Conservation (phyloP, 2,113 vertebrate species). For the Mastomys natalensis region DNA sequence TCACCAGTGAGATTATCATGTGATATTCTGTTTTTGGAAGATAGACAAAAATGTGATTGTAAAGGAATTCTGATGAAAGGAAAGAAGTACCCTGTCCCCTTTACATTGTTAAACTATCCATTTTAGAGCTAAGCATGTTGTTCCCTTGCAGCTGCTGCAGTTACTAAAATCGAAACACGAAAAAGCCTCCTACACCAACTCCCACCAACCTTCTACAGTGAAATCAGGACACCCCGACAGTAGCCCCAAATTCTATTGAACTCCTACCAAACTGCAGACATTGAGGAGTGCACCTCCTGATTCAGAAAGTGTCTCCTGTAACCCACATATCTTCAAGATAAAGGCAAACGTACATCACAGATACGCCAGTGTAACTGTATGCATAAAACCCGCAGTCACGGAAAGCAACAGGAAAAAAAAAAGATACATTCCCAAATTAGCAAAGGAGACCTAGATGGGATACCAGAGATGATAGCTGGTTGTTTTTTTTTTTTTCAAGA, state of each 20-base stretch:
- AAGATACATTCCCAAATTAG: background rate
- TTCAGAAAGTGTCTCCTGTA: constrained; percentile 53
- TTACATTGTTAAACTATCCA: constrained; percentile 42
- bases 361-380: background rate
- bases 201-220: constrained; percentile 50
- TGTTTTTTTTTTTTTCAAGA: background rate
- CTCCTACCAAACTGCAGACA: constrained; percentile 43
- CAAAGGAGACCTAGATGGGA: background rate
- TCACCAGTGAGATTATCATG: background rate
- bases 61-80: constrained; percentile 25
- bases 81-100: background rate
- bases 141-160: constrained; percentile 48
- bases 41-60: background rate
- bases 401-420: background rate
- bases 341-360: constrained; percentile 44
- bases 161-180: constrained; percentile 78
- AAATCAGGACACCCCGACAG: constrained; percentile 71
- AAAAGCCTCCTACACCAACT: constrained; percentile 70
- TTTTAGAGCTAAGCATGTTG: constrained; percentile 25
- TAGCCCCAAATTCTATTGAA: constrained; percentile 17
- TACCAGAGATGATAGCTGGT: background rate
- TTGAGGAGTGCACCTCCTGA: constrained; percentile 31
- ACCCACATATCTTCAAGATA: constrained; percentile 40
- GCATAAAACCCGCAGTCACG: background rate
- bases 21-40: background rate